Conservation (phyloP, 2,113 vertebrate species). For the Orcinus orca region DNA sequence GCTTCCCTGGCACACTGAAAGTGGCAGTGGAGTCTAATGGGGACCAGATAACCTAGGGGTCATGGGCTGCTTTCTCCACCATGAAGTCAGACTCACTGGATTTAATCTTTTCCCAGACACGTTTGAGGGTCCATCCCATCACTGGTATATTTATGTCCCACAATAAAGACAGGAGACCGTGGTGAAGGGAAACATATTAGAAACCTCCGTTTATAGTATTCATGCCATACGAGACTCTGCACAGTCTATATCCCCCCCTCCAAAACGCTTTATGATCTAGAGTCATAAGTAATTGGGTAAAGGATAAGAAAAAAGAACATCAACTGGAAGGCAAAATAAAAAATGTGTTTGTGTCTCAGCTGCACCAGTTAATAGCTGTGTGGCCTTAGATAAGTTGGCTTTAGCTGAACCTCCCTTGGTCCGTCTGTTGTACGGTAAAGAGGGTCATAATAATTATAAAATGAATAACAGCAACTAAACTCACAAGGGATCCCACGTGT, state of each 20-base stretch:
- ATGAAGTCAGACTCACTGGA: not conserved
- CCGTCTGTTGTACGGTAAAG: not conserved
- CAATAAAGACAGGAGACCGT: not conserved
- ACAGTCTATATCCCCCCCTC: not conserved
- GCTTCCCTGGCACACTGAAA: not conserved
- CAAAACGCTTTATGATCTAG: not conserved
- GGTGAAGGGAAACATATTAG: not conserved
- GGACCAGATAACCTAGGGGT: not conserved
- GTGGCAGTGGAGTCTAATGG: not conserved
- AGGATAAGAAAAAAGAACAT: not conserved
- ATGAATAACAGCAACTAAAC: not conserved
- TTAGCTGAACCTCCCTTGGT: not conserved
- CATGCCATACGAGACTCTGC: not conserved
- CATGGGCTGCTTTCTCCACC: not conserved
- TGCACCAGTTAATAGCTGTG: not conserved
- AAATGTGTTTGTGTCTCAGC: not conserved
- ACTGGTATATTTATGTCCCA: not conserved
- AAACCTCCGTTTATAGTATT: not conserved
- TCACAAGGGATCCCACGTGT: not conserved
- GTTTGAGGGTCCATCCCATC: not conserved
- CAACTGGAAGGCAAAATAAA: not conserved
- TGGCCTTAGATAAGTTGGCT: not conserved
- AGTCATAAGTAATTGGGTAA: not conserved
- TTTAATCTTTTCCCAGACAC: not conserved
- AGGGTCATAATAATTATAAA: not conserved